Evolutionary conservation across 2,797 vertebrate genomes (phyloP), one percentile per base, ranked within the genome.

Genomic region (Lycodopsis pacificus): DNA sequence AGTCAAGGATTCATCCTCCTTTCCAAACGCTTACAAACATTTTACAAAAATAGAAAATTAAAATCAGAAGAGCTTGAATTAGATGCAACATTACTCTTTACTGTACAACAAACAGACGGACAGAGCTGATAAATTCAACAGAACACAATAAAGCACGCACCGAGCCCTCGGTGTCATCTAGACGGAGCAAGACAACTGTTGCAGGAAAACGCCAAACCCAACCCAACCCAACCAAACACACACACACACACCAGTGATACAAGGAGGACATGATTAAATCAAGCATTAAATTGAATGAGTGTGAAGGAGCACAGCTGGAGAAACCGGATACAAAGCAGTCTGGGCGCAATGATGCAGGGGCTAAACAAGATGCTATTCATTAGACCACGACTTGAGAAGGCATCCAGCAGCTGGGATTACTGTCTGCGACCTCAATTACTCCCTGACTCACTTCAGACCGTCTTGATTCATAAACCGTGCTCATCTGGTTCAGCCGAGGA

Each of bases 341-440:
- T 86, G 79, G 87, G 75, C 32, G 73, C 46, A 56, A 78, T 56
- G 76, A 85, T 79, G 85, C 88, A 67, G 82, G n/a, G 83, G 69
- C 87, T 90, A 81, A 94, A 94, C 88, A 94, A 92, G 86, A 93
- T 91, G 83, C 91, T 90, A 90, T 94, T 94, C 91, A 91, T 90
- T 87, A 89, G 76, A 80, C 63, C 61, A 51, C 49, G 20, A 53
- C 76, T 81, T 68, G 77, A 81, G 89, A 79, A 88, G 83, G 76
- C 89, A 64, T 74, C 59, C 77, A 86, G 87, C 91, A 92, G 91
- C 89, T 92, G 89, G 73, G 76, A 71, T 67, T 20, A 65, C 88
- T 62, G 89, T 91, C 89, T 92, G 85, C 38, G 81, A 91, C 91
- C 91, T 92, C 83, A 87, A 77, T 90, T 88, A 80, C 75, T 84